phyloP scores from a whole-genome alignment of 2,797 vertebrate species.

The Halcyon smyrnensis region DNA sequence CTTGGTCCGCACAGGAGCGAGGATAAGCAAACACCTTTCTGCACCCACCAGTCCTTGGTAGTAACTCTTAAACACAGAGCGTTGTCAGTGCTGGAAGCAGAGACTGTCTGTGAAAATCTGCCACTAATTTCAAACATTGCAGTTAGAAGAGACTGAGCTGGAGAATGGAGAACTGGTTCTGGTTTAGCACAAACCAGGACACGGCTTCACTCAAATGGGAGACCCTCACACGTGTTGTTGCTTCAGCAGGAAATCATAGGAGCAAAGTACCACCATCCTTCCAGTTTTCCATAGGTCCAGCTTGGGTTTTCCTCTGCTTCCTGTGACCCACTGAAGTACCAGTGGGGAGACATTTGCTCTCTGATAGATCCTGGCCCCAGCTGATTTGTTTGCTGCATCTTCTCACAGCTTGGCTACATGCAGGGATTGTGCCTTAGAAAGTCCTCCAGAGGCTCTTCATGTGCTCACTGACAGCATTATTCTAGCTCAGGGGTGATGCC shows the following conservation, averaged over 20 bases:
- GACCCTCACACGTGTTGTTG: accelerated
- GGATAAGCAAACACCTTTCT: too few species aligned
- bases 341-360: background rate
- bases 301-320: background rate
- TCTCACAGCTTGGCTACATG: background rate
- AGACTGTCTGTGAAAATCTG: background rate
- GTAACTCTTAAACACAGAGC: background rate
- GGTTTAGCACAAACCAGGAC: background rate
- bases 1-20: too few species aligned
- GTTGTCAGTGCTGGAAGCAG: background rate
- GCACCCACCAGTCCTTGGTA: too few species aligned
- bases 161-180: background rate
- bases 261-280: accelerated
- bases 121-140: background rate
- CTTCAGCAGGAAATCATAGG: background rate
- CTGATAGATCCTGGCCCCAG: background rate
- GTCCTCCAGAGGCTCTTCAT: background rate
- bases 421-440: background rate
- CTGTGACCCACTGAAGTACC: background rate
- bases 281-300: background rate
- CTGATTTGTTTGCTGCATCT: background rate
- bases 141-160: too few species aligned
- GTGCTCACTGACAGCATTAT: accelerated
- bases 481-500: background rate
- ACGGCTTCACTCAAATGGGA: background rate